phyloP scores from a whole-genome alignment of 1,140 invertebrate genomes.

The Zelostemma sp. region DNA sequence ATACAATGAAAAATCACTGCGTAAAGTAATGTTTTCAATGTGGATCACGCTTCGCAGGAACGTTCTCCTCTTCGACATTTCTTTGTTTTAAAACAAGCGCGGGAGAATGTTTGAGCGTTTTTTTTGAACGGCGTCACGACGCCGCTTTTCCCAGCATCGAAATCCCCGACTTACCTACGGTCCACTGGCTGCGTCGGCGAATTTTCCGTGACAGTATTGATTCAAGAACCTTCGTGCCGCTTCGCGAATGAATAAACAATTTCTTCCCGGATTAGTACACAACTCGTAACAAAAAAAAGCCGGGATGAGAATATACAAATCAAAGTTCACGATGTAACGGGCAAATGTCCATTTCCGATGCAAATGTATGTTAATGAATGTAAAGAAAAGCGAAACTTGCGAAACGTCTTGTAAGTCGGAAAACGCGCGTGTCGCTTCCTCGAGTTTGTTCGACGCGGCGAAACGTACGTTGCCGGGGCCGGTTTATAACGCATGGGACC shows the following conservation, averaged over 20 bases:
- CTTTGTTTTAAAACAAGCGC: background rate
- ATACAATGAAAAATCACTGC: constrained; percentile 32
- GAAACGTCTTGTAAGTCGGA: constrained; percentile 10
- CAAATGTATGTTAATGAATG: background rate
- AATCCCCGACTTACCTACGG: constrained; percentile 28
- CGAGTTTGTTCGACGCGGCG: constrained; percentile 4
- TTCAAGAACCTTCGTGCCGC: background rate
- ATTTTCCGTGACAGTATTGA: constrained; percentile 8
- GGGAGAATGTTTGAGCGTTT: background rate
- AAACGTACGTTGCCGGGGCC: constrained; percentile 44
- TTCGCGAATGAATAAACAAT: too few species aligned
- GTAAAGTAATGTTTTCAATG: background rate
- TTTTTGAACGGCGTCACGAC: constrained; percentile 27
- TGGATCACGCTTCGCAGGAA: background rate
- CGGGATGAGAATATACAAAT: too few species aligned
- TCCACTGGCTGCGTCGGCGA: constrained; percentile 8
- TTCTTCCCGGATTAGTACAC: too few species aligned
- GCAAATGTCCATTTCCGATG: background rate
- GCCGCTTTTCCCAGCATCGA: constrained; percentile 45
- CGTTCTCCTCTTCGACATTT: background rate
- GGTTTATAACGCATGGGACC: constrained; percentile 59
- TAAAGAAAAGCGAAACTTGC: background rate
- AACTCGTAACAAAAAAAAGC: too few species aligned
- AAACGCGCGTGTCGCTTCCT: background rate
- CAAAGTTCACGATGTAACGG: too few species aligned